A percentile compares a stretch with the other conserved stretches of the same genome.
These are phyloP conservation scores for Adelges cooleyi DNA, from an alignment of 1,140 invertebrate species.

Conservation along the genomic window DNA sequence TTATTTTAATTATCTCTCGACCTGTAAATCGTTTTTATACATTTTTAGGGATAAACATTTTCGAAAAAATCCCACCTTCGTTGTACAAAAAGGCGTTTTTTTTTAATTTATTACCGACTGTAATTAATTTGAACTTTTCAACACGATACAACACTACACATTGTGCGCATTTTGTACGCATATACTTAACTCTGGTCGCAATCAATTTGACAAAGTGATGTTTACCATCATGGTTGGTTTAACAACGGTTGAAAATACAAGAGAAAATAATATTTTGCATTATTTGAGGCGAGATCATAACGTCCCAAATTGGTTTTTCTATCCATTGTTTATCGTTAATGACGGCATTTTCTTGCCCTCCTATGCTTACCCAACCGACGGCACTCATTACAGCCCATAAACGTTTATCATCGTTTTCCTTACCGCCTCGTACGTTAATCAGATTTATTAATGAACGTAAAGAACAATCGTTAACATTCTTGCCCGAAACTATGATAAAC, in stretches of 20 bases:
- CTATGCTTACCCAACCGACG: not conserved
- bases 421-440: not conserved
- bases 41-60: too few species aligned
- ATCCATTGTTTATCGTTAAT: conserved; percentile 10
- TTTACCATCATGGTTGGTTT: not conserved
- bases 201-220: conserved; percentile 12
- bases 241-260: not conserved
- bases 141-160: too few species aligned
- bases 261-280: not conserved
- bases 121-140: too few species aligned
- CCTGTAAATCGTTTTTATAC: too few species aligned
- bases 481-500: not conserved
- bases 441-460: conserved; percentile 14
- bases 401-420: conserved; percentile 13
- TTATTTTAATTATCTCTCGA: too few species aligned
- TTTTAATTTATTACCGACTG: too few species aligned
- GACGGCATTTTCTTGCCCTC: conserved; percentile 3
- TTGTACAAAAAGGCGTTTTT: too few species aligned
- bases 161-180: too few species aligned
- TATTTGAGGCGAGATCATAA: not conserved
- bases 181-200: not conserved
- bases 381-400: not conserved
- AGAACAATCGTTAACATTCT: not conserved
- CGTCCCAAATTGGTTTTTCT: conserved; percentile 15
- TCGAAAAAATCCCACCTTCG: too few species aligned